Evolutionary conservation across 1,140 invertebrate genomes (phyloP).

Genomic region (Bombus polaris): DNA sequence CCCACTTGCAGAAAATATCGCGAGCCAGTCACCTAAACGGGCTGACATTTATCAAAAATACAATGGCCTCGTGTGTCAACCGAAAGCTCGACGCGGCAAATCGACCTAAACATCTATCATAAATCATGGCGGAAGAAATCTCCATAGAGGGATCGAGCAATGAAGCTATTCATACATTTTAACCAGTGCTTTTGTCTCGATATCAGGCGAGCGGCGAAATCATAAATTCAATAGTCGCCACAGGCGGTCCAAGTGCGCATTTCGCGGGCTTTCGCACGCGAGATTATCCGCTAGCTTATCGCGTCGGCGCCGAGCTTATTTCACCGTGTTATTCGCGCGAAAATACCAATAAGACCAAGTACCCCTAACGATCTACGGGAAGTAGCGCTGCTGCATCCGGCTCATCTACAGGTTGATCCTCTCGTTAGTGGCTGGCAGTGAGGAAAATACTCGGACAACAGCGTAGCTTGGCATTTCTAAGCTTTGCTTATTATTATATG

Average conservation of each 20-base stretch:
- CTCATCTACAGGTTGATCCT: not conserved
- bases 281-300: slow-evolving; percentile 29
- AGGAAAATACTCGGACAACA: not conserved
- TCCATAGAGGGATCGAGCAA: not conserved
- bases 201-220: not conserved
- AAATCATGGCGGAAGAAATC: not conserved
- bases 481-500: too few species aligned
- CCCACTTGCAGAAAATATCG: not conserved
- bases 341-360: slow-evolving; percentile 11
- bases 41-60: not conserved
- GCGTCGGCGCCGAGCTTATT: not conserved
- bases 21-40: not conserved
- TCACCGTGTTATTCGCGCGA: not conserved
- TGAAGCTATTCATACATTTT: slow-evolving; percentile 36
- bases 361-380: not conserved
- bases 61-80: not conserved
- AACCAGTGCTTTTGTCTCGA: slow-evolving; percentile 17
- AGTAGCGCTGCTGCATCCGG: not conserved
- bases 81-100: not conserved
- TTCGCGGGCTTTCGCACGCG: slow-evolving; percentile 26
- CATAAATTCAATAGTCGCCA: slow-evolving; percentile 26
- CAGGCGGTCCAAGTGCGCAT: slow-evolving; percentile 10
- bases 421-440: too few species aligned
- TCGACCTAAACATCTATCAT: not conserved
- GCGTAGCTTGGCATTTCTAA: too few species aligned